These are phyloP conservation scores for Steinernema hermaphroditum DNA, from an alignment of 2,888 invertebrate genomes.

Conservation along the genomic window DNA sequence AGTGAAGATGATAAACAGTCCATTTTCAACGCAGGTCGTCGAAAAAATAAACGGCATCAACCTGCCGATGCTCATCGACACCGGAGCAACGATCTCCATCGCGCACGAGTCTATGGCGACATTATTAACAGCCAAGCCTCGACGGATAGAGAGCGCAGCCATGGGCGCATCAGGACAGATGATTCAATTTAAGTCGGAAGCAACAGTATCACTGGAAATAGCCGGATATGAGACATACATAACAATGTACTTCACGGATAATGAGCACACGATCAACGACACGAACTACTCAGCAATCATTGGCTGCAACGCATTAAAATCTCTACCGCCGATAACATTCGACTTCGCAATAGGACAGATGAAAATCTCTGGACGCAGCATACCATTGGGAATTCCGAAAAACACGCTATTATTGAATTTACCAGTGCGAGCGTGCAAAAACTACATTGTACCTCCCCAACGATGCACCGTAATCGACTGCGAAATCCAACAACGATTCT, in stretches of 20 bases:
- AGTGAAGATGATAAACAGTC: too few relatives aligned
- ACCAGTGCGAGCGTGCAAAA: not conserved
- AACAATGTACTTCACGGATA: not conserved
- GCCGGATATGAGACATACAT: not conserved
- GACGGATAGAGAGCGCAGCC: too few relatives aligned
- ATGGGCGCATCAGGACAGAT: too few relatives aligned
- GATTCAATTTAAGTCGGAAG: not conserved
- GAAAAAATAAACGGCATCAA: too few relatives aligned
- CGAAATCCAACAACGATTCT: not conserved
- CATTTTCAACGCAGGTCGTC: too few relatives aligned
- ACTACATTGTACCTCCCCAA: not conserved
- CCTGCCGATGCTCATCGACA: too few relatives aligned
- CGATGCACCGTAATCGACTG: not conserved
- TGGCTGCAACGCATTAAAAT: constrained; percentile 29
- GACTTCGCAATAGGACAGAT: not conserved
- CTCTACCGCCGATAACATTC: constrained; percentile 14
- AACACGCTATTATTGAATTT: not conserved
- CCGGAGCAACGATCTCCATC: too few relatives aligned
- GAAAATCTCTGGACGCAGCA: not conserved
- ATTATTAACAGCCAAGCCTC: too few relatives aligned
- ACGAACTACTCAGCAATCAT: constrained; percentile 33
- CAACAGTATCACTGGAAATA: not conserved
- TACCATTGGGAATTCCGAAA: not conserved
- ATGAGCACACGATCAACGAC: too few relatives aligned
- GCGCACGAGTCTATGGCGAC: too few relatives aligned